These are phyloP conservation scores for Mythimna ferrago DNA, from an alignment of 2,888 invertebrate genomes.

Conservation along the genomic window DNA sequence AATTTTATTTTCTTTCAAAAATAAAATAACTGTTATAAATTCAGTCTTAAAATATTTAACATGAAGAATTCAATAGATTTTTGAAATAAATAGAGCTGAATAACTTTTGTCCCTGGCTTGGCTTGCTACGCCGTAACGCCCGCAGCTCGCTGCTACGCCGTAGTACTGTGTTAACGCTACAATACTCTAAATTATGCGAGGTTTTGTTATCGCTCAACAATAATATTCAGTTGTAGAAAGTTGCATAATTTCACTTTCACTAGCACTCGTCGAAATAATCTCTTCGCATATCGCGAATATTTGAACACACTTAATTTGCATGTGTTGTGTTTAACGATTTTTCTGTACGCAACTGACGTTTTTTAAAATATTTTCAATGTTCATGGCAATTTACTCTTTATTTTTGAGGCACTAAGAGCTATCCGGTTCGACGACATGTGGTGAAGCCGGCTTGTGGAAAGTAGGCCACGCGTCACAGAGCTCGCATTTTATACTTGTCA, in stretches of 20 bases:
- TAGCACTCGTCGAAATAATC: conserved; percentile 79
- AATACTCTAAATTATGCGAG: conserved; percentile 59
- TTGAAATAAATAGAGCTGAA: conserved; percentile 29
- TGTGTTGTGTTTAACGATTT: conserved; percentile 78
- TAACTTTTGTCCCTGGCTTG: conserved; percentile 6
- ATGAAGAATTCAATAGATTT: conserved; percentile 32
- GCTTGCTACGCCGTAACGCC: conserved; percentile 54
- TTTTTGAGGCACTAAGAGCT: conserved; percentile 71
- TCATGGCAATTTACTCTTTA: conserved; percentile 76
- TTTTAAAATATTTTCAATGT: conserved; percentile 65
- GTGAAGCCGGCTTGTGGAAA: conserved; percentile 84
- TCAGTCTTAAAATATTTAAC: neutral
- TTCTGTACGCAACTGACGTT: conserved; percentile 74
- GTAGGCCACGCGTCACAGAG: conserved; percentile 88
- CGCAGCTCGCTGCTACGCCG: conserved; percentile 55
- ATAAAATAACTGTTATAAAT: neutral
- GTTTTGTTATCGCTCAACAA: conserved; percentile 68
- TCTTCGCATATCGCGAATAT: conserved; percentile 81
- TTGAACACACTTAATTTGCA: conserved; percentile 82
- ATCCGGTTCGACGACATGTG: conserved; percentile 80
- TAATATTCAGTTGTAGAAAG: conserved; percentile 82
- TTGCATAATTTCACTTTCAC: conserved; percentile 90
- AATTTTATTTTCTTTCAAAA: neutral
- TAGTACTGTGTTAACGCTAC: conserved; percentile 27
- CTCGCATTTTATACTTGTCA: conserved; percentile 84